Conservation (phyloP, 2,113 vertebrate genomes). For the Rynchops niger region DNA sequence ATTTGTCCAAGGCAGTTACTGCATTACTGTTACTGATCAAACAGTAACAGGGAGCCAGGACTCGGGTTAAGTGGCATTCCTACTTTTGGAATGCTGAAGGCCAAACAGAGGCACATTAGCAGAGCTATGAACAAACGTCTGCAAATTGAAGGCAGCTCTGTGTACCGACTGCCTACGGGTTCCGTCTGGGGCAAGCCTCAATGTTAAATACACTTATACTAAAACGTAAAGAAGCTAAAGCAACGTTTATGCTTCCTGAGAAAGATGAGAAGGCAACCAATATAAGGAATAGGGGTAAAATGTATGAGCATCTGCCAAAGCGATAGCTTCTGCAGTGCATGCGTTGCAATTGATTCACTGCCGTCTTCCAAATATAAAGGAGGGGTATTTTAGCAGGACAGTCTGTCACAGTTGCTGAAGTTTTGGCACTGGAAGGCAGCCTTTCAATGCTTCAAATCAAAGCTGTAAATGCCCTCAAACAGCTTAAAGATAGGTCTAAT, state of each 20-base stretch:
- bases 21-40: slow-evolving; percentile 34
- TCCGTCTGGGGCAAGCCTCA: not conserved
- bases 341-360: not conserved
- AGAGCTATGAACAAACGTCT: not conserved
- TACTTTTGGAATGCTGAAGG: slow-evolving; percentile 38
- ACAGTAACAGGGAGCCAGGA: slow-evolving; percentile 5
- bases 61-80: not conserved
- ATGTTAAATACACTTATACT: not conserved
- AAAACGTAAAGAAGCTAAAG: not conserved
- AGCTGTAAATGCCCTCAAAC: not conserved
- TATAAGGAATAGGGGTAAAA: not conserved
- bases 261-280: not conserved
- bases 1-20: slow-evolving; percentile 29
- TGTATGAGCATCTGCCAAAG: not conserved
- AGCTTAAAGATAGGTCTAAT: not conserved
- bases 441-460: not conserved
- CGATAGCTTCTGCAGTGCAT: not conserved
- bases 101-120: not conserved
- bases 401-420: not conserved
- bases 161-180: rapidly evolving
- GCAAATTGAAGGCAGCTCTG: not conserved
- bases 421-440: not conserved
- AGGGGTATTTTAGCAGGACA: not conserved
- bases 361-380: not conserved
- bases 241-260: not conserved